Conservation (phyloP, 2,888 invertebrate species). For the Hyles lineata region DNA sequence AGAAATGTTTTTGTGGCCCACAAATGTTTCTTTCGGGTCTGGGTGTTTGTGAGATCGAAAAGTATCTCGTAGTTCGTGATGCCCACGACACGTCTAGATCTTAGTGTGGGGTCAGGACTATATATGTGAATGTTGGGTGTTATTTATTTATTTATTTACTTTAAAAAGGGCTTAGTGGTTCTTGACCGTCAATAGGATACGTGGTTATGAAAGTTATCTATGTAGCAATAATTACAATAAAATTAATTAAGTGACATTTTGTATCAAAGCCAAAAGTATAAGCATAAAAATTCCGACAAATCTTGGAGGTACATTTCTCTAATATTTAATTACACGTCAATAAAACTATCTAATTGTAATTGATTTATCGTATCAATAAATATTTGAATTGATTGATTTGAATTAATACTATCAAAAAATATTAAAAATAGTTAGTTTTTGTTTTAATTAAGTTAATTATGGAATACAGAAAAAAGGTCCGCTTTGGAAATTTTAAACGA, state of each 20-base stretch:
- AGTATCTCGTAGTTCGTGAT: too few relatives aligned
- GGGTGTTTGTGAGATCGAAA: too few relatives aligned
- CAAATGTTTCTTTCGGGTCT: too few relatives aligned
- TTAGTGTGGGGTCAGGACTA: too few relatives aligned
- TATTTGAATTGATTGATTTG: neutral
- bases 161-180: too few relatives aligned
- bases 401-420: neutral
- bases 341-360: constrained; percentile 3
- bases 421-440: neutral
- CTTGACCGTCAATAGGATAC: neutral
- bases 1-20: too few relatives aligned
- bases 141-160: too few relatives aligned
- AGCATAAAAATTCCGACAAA: neutral
- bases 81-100: too few relatives aligned
- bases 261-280: too few relatives aligned
- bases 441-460: neutral
- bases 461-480: neutral
- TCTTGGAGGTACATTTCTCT: neutral
- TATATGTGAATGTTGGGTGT: too few relatives aligned
- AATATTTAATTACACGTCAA: neutral
- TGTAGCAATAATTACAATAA: neutral
- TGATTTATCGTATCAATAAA: constrained; percentile 15
- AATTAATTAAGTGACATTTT: too few relatives aligned
- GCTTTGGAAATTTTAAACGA: neutral
- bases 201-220: neutral